Evolutionary conservation across 37 sponge, comb jelly and placozoan genomes (phyloP).

Genomic region (Amphimedon queenslandica): DNA sequence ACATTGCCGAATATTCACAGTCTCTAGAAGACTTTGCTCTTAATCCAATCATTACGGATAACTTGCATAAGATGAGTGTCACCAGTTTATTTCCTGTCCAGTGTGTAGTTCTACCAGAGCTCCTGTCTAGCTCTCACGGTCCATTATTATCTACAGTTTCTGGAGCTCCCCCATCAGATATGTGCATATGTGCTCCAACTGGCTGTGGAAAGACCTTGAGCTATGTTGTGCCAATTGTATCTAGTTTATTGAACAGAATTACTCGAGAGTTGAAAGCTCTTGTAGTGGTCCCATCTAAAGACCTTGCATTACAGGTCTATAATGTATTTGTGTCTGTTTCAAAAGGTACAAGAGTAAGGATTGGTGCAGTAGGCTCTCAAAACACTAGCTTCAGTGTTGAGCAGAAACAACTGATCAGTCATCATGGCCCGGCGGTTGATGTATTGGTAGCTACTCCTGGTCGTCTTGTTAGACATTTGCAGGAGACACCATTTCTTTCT

Average conservation of each 20-base stretch:
- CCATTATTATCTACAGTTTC: conserved; percentile 1
- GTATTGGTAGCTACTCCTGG: conserved; percentile 90
- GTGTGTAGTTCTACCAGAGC: conserved; percentile 33
- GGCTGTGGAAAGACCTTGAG: conserved; percentile 95
- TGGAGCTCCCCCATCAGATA: conserved; percentile 52
- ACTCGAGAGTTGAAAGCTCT: conserved; percentile 49
- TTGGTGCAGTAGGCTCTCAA: conserved; percentile 42
- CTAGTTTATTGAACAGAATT: conserved; percentile 38
- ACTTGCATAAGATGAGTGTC: conserved; percentile 38
- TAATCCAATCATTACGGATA: conserved; percentile 18
- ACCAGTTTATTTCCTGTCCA: conserved; percentile 56
- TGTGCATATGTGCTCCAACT: conserved; percentile 91
- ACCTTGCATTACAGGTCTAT: conserved; percentile 76
- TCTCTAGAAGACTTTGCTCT: conserved; percentile 30
- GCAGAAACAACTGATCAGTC: conserved; percentile 21
- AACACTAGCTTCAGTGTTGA: conserved; percentile 28
- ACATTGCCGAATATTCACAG: conserved; percentile 36
- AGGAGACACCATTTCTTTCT: conserved; percentile 7
- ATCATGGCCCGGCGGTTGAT: conserved; percentile 45
- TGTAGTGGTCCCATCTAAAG: conserved; percentile 77
- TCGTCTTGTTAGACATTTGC: conserved; percentile 67
- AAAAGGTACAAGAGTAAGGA: conserved; percentile 45
- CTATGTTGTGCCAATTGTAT: conserved; percentile 82
- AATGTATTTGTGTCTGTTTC: conserved; percentile 59
- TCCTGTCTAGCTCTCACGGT: conserved; percentile 14